Evolutionary conservation across 2,797 vertebrate species (phyloP).

Genomic region (Bradypodion ventrale): DNA sequence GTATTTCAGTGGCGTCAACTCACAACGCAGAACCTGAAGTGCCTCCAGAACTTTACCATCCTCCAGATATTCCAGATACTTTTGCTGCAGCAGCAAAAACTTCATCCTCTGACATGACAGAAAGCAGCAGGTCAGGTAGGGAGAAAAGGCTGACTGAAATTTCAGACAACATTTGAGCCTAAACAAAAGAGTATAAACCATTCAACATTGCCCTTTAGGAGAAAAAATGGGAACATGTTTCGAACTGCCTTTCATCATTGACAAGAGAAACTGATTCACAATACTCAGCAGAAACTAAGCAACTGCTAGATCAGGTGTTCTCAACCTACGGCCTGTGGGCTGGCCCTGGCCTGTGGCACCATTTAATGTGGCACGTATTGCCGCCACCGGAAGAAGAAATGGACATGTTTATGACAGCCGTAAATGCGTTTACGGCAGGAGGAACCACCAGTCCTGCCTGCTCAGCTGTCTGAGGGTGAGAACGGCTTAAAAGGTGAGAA

Average conservation of each 20-base stretch:
- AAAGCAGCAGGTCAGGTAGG: constrained; percentile 77
- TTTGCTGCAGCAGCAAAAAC: constrained; percentile 99
- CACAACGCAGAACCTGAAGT: constrained; percentile 94
- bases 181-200: constrained; percentile 81
- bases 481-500: too few species aligned
- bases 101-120: constrained; percentile 95
- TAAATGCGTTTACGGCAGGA: too few species aligned
- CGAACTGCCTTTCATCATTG: constrained; percentile 41
- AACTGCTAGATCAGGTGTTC: neutral
- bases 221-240: constrained; percentile 53
- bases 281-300: constrained; percentile 25
- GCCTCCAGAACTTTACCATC: constrained; percentile 98
- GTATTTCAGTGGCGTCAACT: constrained; percentile 97
- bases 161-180: constrained; percentile 82
- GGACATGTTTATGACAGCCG: too few species aligned
- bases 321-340: too few species aligned
- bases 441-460: too few species aligned
- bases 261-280: constrained; percentile 31
- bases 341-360: too few species aligned
- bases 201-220: constrained; percentile 77
- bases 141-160: constrained; percentile 79
- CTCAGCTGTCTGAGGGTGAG: too few species aligned
- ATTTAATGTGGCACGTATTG: too few species aligned
- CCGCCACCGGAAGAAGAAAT: too few species aligned
- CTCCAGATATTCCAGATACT: constrained; percentile 98